These are phyloP conservation scores for Atethmia centrago DNA, from an alignment of 2,888 invertebrate genomes.

Conservation along the genomic window DNA sequence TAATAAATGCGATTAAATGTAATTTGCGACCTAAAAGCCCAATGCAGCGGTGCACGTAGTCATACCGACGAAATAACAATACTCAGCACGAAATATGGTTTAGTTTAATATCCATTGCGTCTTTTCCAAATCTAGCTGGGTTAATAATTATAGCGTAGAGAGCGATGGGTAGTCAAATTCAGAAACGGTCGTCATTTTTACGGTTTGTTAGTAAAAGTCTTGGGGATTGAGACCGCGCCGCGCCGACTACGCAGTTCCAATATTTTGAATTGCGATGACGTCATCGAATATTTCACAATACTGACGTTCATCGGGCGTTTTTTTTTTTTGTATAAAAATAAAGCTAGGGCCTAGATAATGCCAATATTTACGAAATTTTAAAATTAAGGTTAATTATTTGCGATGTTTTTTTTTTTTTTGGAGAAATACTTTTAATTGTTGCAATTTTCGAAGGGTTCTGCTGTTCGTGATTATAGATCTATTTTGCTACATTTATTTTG, in stretches of 20 bases:
- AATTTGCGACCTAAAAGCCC: conserved; percentile 49
- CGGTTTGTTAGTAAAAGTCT: conserved; percentile 22
- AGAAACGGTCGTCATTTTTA: conserved; percentile 13
- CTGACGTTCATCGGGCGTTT: neutral
- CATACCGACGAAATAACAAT: conserved; percentile 11
- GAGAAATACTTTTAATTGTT: neutral
- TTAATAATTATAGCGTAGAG: neutral
- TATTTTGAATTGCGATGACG: conserved; percentile 57
- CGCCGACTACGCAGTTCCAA: conserved; percentile 63
- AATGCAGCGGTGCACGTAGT: conserved; percentile 43
- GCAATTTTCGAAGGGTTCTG: neutral
- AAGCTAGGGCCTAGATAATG: neutral
- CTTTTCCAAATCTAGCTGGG: neutral
- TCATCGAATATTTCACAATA: conserved; percentile 46
- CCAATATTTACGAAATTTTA: neutral
- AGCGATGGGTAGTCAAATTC: conserved; percentile 19
- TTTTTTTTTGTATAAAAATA: conserved; percentile 20
- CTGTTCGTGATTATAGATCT: too few relatives aligned
- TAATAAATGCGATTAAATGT: conserved; percentile 26
- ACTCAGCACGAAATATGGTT: conserved; percentile 4
- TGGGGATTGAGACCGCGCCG: conserved; percentile 17
- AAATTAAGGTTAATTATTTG: neutral
- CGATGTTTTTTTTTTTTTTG: neutral
- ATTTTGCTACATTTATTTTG: too few relatives aligned
- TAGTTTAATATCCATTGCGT: conserved; percentile 31